Evolutionary conservation across 2,888 invertebrate species (phyloP), one percentile per base, ranked within the genome.

Genomic region (Tiliacea aurago): DNA sequence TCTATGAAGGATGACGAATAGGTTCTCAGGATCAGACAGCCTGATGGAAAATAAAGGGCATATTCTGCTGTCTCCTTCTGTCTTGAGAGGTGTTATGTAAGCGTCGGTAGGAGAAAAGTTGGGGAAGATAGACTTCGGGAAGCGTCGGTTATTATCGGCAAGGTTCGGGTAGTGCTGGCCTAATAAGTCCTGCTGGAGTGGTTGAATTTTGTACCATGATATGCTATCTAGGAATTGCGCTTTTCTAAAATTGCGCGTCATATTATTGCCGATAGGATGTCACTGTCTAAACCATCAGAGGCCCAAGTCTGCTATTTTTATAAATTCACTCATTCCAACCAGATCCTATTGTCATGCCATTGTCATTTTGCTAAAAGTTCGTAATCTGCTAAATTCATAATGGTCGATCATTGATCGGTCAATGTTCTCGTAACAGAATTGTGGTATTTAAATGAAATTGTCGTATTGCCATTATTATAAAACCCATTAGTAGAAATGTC

Each of bases 1-100:
- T 84, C 81, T 80, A 80, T 47, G 4, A 75, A 70, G 59, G 70
- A 63, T 70, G 47, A 68, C 56, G 55, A 69, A 69, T 74, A 55
- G 45, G 33, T 79, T 82, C 70, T 63, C 82, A 78, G 65, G 82
- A 76, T 49, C 67, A 28, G 11, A n/a, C 9, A 13, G 15, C 33
- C 51, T 63, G 76, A 49, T 81, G 67, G 51, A 74, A 53, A 23
- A 43, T 59, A 13, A 43, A 55, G 11, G 49, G 9, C 20, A 28
- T 62, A 43, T 28, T 63, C 43, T 63, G 56, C 13, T 47, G 51
- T 28, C 20, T n/a, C n/a, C n/a, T n/a, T n/a, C n/a, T n/a, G 15
- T 2, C 3, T 41, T 45, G 5, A 15, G 9, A 56, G 2, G 4
- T 23, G 10, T 1, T 56, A 2, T 7, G 0, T 23, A 2, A 20